Evolutionary conservation across 1,140 invertebrate species (phyloP).

Genomic region (Plutomurus gul): DNA sequence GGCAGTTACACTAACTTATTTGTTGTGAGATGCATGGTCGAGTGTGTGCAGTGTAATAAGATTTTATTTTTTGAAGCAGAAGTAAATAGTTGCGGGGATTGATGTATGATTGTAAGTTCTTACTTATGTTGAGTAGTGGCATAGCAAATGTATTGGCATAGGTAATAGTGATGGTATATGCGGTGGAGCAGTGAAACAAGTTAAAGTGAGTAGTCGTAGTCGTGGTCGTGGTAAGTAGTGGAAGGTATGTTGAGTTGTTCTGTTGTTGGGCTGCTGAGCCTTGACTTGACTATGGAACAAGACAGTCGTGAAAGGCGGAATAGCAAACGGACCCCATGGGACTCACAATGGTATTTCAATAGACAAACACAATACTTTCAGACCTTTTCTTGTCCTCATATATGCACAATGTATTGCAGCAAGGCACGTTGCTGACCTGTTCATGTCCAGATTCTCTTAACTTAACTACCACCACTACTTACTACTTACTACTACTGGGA

Average conservation of each 20-base stretch:
- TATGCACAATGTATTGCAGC: neutral
- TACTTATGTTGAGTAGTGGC: too few relatives aligned
- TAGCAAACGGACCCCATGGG: constrained; percentile 31
- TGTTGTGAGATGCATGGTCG: neutral
- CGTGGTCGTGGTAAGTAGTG: neutral
- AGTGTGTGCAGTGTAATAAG: neutral
- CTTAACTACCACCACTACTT: too few relatives aligned
- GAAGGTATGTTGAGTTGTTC: neutral
- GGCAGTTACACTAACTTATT: neutral
- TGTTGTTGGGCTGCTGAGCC: neutral
- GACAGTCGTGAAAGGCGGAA: constrained; percentile 34
- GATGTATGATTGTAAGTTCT: too few relatives aligned
- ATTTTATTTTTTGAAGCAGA: constrained; percentile 15
- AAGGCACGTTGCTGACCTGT: neutral
- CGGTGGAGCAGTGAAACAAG: neutral
- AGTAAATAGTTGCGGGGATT: neutral
- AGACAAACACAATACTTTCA: neutral
- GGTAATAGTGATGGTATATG: neutral
- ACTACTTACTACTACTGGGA: neutral
- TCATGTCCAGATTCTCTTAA: constrained; percentile 4
- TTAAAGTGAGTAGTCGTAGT: neutral
- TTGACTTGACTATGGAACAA: neutral
- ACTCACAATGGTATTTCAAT: constrained; percentile 33
- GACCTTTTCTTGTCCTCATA: neutral
- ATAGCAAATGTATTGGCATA: too few relatives aligned